Conservation (phyloP, 2,888 invertebrate genomes). For the Orthosia gothica region DNA sequence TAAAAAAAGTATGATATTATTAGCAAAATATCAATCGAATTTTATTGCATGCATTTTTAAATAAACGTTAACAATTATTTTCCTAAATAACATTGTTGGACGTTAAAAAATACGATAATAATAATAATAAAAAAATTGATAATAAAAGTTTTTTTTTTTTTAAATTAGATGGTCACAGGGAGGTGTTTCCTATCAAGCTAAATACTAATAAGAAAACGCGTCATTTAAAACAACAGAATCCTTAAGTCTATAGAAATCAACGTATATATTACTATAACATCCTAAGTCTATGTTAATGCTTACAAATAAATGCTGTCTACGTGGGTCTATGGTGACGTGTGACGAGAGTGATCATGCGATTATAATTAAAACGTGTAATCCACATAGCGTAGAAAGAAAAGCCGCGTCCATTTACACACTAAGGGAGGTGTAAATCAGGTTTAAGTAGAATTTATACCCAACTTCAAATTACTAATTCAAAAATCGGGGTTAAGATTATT, state of each 20-base stretch:
- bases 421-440: background rate
- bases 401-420: conserved; percentile 18
- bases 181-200: conserved; percentile 62
- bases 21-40: conserved; percentile 88
- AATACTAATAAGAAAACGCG: conserved; percentile 77
- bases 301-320: conserved; percentile 90
- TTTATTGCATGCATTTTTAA: conserved; percentile 89
- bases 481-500: background rate
- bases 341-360: conserved; percentile 32
- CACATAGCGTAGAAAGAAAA: conserved; percentile 34
- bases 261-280: conserved; percentile 91
- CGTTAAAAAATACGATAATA: conserved; percentile 75
- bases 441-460: too few relatives aligned
- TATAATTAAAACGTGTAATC: conserved; percentile 34
- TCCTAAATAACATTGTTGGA: conserved; percentile 86
- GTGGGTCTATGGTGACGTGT: conserved; percentile 75
- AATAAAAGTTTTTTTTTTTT: conserved; percentile 62
- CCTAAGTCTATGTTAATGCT: conserved; percentile 88
- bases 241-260: conserved; percentile 90
- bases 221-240: conserved; percentile 84
- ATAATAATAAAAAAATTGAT: conserved; percentile 65
- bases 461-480: too few relatives aligned
- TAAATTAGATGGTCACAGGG: conserved; percentile 66
- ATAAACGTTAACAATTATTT: conserved; percentile 85
- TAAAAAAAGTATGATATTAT: conserved; percentile 78